Evolutionary conservation across 2,888 invertebrate species (phyloP), one percentile per base, ranked within the genome.

Genomic region (Leucophenga montana): DNA sequence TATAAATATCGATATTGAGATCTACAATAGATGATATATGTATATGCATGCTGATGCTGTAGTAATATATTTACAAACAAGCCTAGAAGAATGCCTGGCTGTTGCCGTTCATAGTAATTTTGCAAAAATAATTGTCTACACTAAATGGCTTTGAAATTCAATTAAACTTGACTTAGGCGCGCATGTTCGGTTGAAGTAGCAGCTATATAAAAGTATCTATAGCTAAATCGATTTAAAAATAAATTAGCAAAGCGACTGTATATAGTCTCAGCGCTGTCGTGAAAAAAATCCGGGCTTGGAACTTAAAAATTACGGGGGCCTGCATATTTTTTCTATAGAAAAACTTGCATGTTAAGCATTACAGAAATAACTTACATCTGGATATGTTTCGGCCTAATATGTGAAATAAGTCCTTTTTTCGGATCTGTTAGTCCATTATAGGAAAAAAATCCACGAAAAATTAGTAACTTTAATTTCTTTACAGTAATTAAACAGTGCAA

Each of bases 111-210:
- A 39, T 18, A 39, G 61, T 20, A 66, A 66, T 44, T 54, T n/a
- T 56, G 18, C 56, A 56, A 50, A 67, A 59, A 59, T 67, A 67
- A 67, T 67, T 57, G 67, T 46, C 57, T 48, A 56, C 57, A 27
- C 57, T 59, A 67, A 67, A 67, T 57, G 67, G 46, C 48, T 48
- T 46, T 48, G 48, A 67, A 67, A 67, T 67, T 67, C 57, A 67
- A 67, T 67, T 59, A 67, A 67, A 67, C 27, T 57, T 46, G 48
- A 67, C 46, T 67, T 67, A 66, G 54, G 59, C 11, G 59, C 59
- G 27, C 33, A 59, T n/a, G n/a, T n/a, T n/a, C n/a, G n/a, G 16
- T 3, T 16, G 50, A 50, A 50, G 50, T 50, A 50, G 50, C 16
- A 50, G 18, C 50, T n/a, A n/a, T 6, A 16, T 4, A 48, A 48